Conservation (phyloP, 2,113 vertebrate species). For the Emydocephalus ijimae region DNA sequence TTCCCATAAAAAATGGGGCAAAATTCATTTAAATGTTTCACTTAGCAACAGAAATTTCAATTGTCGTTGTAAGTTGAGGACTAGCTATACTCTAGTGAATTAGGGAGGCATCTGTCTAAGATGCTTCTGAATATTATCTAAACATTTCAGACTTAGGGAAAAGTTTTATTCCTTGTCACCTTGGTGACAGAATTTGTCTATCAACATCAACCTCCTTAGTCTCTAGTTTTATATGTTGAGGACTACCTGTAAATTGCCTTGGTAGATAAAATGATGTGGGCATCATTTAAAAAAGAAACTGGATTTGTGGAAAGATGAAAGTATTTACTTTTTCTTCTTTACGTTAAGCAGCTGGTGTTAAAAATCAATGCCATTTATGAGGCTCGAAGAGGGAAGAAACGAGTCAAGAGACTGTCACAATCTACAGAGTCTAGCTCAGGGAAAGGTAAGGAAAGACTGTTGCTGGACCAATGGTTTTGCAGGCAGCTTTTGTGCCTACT, state of each 20-base stretch:
- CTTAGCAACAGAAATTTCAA: neutral
- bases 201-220: too few relatives aligned
- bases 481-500: neutral
- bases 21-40: neutral
- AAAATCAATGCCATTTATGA: slow-evolving; percentile 94
- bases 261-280: neutral
- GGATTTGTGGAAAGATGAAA: neutral
- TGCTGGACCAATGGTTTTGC: neutral
- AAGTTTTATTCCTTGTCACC: too few relatives aligned
- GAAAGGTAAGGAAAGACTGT: slow-evolving; percentile 75
- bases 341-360: slow-evolving; percentile 82
- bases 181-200: too few relatives aligned
- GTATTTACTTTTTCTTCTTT: slow-evolving; percentile 38
- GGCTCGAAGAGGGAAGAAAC: slow-evolving; percentile 90
- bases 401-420: slow-evolving; percentile 90
- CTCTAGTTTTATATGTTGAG: neutral
- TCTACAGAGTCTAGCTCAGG: slow-evolving; percentile 89
- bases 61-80: neutral
- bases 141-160: too few relatives aligned
- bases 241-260: neutral
- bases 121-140: too few relatives aligned
- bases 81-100: too few relatives aligned
- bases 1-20: neutral
- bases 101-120: too few relatives aligned
- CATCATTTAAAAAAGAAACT: neutral